phyloP scores from a whole-genome alignment of 1,140 invertebrate genomes.

The Bombus ignitus region DNA sequence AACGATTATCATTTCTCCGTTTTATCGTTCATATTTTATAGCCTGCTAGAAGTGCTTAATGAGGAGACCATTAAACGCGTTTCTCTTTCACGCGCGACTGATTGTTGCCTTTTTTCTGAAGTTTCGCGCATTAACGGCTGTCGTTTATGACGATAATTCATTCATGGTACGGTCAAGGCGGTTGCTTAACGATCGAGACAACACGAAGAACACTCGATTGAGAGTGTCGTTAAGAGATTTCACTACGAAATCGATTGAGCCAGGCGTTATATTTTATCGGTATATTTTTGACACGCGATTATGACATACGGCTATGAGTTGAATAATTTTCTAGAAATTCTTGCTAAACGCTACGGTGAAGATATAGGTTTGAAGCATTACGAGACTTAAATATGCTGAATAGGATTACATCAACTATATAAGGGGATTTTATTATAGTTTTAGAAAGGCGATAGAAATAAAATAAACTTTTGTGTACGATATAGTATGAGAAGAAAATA shows the following conservation, averaged over 20 bases:
- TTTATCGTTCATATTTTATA: not conserved
- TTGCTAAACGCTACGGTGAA: not conserved
- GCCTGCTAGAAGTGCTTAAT: not conserved
- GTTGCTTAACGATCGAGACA: conserved; percentile 11
- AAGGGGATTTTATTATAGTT: not conserved
- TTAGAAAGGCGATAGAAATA: not conserved
- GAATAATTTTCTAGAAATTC: not conserved
- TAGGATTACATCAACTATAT: not conserved
- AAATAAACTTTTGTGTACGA: not conserved
- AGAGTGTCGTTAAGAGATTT: conserved; percentile 8
- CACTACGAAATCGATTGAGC: not conserved
- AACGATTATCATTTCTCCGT: conserved; percentile 8
- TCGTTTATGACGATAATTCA: conserved; percentile 33
- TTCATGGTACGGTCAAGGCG: not conserved
- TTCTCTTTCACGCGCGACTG: conserved; percentile 1
- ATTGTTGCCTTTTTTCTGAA: conserved; percentile 7
- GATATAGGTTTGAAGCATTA: not conserved
- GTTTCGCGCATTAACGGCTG: conserved; percentile 3
- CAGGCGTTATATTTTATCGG: not conserved
- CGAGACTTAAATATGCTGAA: not conserved
- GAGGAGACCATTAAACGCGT: not conserved
- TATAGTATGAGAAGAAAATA: not conserved
- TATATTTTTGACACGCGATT: not conserved
- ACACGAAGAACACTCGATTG: not conserved
- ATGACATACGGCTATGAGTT: not conserved